Conservation (phyloP, 2,113 vertebrate species). For the Dolichotis patagonum region DNA sequence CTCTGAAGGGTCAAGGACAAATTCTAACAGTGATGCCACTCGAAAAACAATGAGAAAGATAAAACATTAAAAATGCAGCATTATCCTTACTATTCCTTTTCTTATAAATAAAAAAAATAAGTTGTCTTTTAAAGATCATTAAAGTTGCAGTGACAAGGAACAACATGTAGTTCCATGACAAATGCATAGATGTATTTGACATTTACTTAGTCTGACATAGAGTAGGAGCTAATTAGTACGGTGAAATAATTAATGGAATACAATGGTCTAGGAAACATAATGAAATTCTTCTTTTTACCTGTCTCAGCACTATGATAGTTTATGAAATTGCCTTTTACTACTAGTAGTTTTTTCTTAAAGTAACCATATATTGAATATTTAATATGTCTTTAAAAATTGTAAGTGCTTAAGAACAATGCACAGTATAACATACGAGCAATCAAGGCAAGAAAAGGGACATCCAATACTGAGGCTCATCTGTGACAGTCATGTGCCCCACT, state of each 20-base stretch:
- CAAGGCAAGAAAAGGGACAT: background rate
- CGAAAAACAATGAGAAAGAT: background rate
- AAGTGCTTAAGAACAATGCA: background rate
- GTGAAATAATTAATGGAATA: background rate
- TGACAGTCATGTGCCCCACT: background rate
- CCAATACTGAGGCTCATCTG: background rate
- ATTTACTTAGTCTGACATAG: background rate
- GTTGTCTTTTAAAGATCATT: background rate
- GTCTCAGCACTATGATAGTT: background rate
- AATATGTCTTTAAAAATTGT: background rate
- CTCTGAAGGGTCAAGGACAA: background rate
- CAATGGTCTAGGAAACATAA: background rate
- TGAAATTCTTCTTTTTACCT: background rate
- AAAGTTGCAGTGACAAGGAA: background rate
- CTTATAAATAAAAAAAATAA: background rate
- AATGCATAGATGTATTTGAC: background rate
- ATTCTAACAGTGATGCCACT: background rate
- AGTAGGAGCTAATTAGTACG: background rate
- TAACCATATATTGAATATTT: background rate
- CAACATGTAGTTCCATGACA: background rate
- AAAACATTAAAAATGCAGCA: background rate
- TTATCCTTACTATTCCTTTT: background rate
- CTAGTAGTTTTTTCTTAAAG: background rate
- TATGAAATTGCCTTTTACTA: background rate
- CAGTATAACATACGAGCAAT: fast-evolving